Conservation (phyloP, 2,113 vertebrate species). For the Poeciliopsis retropinna region DNA sequence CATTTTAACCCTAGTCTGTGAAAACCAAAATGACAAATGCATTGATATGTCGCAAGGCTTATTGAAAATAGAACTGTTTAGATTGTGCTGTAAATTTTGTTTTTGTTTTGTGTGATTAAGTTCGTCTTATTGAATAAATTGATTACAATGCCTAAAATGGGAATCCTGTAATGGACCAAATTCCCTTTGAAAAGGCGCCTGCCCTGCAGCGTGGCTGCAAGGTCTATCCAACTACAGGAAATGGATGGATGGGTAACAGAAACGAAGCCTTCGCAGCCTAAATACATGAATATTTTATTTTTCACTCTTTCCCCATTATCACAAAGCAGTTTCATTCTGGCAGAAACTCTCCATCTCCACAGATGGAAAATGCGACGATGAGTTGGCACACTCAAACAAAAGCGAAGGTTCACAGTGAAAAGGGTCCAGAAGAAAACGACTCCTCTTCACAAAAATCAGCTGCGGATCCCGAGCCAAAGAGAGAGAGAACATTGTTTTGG, state of each 20-base stretch:
- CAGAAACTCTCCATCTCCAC: slow-evolving; percentile 15
- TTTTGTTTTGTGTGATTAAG: too few relatives aligned
- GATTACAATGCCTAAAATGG: background rate
- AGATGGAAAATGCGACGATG: slow-evolving; percentile 18
- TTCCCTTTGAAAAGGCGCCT: background rate
- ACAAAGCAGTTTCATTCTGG: slow-evolving; percentile 23
- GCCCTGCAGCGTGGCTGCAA: background rate
- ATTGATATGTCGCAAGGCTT: too few relatives aligned
- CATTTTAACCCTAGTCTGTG: too few relatives aligned
- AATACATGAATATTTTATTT: slow-evolving; percentile 45
- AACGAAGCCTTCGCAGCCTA: slow-evolving; percentile 14
- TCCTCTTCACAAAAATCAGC: background rate
- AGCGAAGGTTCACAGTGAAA: background rate
- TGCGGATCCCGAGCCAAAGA: slow-evolving; percentile 12
- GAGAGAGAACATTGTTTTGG: slow-evolving; percentile 21
- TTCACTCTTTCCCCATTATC: slow-evolving; percentile 15
- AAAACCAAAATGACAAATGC: too few relatives aligned
- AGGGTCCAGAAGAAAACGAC: background rate
- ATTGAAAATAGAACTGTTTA: too few relatives aligned
- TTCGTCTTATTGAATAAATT: background rate
- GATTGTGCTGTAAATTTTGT: too few relatives aligned
- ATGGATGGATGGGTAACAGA: background rate
- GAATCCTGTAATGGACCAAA: background rate
- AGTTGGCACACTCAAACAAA: slow-evolving; percentile 38
- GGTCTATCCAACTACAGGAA: background rate